Conservation (phyloP, 2,113 vertebrate species). For the Archilochus colubris region DNA sequence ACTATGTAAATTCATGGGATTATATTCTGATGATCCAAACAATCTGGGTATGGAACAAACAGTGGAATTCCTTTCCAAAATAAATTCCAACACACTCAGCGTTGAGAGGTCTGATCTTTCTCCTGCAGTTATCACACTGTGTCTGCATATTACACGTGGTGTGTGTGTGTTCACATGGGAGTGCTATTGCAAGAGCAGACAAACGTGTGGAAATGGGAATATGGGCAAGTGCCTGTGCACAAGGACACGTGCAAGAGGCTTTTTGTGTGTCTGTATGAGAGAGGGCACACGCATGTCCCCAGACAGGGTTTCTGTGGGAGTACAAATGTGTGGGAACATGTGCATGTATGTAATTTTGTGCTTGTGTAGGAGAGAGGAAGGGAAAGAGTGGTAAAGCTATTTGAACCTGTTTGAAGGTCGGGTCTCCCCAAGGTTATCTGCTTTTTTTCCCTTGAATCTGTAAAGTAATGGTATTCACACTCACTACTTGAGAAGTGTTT, state of each 20-base stretch:
- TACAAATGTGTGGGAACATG: background rate
- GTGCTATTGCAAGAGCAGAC: background rate
- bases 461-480: conserved; percentile 84
- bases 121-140: background rate
- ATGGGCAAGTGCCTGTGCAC: background rate
- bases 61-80: conserved; percentile 25
- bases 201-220: background rate
- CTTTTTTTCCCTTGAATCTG: conserved; percentile 80
- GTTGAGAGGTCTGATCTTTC: background rate
- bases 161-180: background rate
- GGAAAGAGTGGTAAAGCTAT: conserved; percentile 49
- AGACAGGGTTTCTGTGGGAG: background rate
- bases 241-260: background rate
- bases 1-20: background rate
- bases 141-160: background rate
- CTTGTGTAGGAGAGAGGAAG: conserved; percentile 44
- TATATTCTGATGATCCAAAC: conserved; percentile 27
- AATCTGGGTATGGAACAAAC: background rate
- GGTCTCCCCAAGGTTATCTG: conserved; percentile 82
- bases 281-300: background rate
- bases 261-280: background rate
- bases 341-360: conserved; percentile 44
- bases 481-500: conserved; percentile 83
- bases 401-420: conserved; percentile 77
- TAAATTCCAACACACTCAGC: background rate